Base-by-base conservation (phyloP, 2,113 vertebrate genomes). In the Clupea harengus region DNA sequence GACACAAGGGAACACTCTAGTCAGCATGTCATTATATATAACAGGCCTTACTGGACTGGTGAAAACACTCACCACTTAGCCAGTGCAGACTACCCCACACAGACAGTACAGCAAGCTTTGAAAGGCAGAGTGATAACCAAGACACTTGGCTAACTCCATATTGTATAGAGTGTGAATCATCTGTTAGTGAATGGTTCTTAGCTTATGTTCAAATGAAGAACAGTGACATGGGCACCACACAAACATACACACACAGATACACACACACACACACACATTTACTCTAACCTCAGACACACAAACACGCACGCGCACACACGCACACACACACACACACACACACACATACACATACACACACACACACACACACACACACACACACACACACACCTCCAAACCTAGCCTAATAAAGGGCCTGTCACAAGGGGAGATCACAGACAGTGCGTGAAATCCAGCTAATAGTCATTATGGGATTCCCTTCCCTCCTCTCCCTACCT, bases 391-490 rank as follows among this genome's bases (percentile, higher is more conserved):
- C 83, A 81, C 49, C 72, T 81, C 86, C 90, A 89, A 89, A 89
- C 88, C 89, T 88, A 85, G 89, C 87, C 88, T 89, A 88, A 89
- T 92, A 94, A 90, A 92, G 90, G 85, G 87, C 88, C 92, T 92
- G 93, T 94, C 93, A 93, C 86, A 89, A 91, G 82, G 39, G 88
- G 89, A 91, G 92, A 95, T 95, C 93, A 94, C 91, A 94, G 86
- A 90, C 89, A 89, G 91, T 88, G 94, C 91, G 92, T 95, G 94
- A 95, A 95, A 95, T 95, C 92, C 92, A 91, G 83, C 94, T 94
- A 94, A 95, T 94, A 94, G 93, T 93, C 93, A 94, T 95, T 92
- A 93, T 91, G 90, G 92, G 89, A 88, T 90, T 87, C 88, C 82
- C 72, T 90, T 83, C 60, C 57, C 72, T 86, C 81, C 25, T 45